Evolutionary conservation across 1,140 invertebrate genomes (phyloP).

Genomic region (Aphis gossypii): DNA sequence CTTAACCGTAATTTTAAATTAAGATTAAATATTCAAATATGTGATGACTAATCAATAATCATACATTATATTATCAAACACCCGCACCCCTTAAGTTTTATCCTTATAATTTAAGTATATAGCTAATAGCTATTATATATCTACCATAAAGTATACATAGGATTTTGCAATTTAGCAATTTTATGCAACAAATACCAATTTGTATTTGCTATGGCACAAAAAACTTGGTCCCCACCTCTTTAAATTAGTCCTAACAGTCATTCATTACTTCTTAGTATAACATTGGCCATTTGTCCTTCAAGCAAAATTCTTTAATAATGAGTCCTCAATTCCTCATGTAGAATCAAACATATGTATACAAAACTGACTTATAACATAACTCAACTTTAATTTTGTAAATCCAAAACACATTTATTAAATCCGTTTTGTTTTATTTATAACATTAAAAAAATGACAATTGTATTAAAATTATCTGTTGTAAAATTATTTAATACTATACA

Average conservation of each 20-base stretch:
- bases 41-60: too few species aligned
- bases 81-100: too few species aligned
- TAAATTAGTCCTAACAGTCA: not conserved
- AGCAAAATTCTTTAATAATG: constrained; percentile 5
- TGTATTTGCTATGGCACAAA: not conserved
- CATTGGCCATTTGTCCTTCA: constrained; percentile 9
- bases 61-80: too few species aligned
- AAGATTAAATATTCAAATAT: too few species aligned
- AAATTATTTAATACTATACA: not conserved
- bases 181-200: not conserved
- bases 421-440: not conserved
- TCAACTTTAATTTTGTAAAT: not conserved
- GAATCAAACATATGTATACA: not conserved
- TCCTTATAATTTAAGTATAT: too few species aligned
- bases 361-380: not conserved
- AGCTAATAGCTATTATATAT: not conserved
- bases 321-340: not conserved
- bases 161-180: constrained; percentile 4
- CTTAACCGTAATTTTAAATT: too few species aligned
- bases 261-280: not conserved
- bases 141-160: not conserved
- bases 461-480: not conserved
- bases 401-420: not conserved
- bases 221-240: not conserved
- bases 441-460: not conserved